phyloP scores from a whole-genome alignment of 2,888 invertebrate species.

The Platycheirus rosarum region DNA sequence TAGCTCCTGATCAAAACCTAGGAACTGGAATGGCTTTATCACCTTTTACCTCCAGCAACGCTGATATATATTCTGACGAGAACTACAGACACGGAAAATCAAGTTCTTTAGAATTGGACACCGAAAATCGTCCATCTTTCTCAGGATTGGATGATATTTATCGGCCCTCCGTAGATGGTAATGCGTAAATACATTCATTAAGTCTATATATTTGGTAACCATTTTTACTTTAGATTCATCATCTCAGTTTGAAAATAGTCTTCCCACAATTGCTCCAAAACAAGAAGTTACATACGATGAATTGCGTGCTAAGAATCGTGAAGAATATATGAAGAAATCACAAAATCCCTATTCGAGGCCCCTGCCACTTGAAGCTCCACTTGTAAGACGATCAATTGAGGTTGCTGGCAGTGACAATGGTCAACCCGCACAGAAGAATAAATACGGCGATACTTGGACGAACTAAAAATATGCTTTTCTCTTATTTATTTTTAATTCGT shows the following conservation, averaged over 20 bases:
- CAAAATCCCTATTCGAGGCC: constrained; percentile 77
- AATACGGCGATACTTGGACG: constrained; percentile 82
- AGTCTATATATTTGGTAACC: not conserved
- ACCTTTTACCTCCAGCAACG: constrained; percentile 81
- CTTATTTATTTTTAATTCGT: too few relatives aligned
- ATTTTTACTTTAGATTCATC: constrained; percentile 76
- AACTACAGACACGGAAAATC: constrained; percentile 75
- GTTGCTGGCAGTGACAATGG: not conserved
- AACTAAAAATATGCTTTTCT: constrained; percentile 78
- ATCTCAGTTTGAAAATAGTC: constrained; percentile 82
- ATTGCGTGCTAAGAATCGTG: constrained; percentile 87
- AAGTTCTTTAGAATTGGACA: constrained; percentile 86
- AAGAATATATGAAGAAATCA: constrained; percentile 83
- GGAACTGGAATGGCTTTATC: constrained; percentile 83
- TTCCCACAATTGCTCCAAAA: constrained; percentile 82
- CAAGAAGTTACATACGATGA: constrained; percentile 88
- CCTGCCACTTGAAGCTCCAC: constrained; percentile 76
- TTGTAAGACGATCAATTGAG: constrained; percentile 60
- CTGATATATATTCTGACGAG: constrained; percentile 79
- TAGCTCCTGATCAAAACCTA: constrained; percentile 82
- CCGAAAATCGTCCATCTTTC: constrained; percentile 84
- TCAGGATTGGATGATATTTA: constrained; percentile 85
- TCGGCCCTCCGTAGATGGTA: constrained; percentile 84
- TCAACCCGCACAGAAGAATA: constrained; percentile 76
- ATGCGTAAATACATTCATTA: too few relatives aligned